Evolutionary conservation across 2,797 vertebrate species (phyloP).

Genomic region (Rhynchonycteris naso): DNA sequence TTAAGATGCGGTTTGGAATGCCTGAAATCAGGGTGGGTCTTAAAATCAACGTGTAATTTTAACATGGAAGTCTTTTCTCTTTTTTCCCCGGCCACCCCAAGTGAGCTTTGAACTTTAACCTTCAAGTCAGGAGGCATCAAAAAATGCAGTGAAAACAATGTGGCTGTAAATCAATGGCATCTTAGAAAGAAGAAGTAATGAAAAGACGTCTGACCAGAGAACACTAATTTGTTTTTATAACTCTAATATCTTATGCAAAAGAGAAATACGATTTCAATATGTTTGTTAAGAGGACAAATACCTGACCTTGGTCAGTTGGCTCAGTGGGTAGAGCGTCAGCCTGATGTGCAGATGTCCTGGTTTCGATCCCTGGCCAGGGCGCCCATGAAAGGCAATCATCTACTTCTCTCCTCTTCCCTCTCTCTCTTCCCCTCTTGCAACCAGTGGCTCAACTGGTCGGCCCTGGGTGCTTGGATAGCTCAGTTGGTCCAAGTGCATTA

Average conservation of each 20-base stretch:
- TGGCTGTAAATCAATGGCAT: constrained; percentile 22
- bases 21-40: neutral
- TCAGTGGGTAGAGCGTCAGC: too few relatives aligned
- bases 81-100: neutral
- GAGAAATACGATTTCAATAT: constrained; percentile 5
- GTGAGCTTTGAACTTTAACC: neutral
- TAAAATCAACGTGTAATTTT: neutral
- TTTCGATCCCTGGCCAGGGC: too few relatives aligned
- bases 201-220: neutral
- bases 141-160: constrained; percentile 47
- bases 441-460: too few relatives aligned
- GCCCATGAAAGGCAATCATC: too few relatives aligned
- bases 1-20: neutral
- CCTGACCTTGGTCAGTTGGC: neutral
- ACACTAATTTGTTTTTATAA: neutral
- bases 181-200: constrained; percentile 5
- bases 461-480: too few relatives aligned
- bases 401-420: too few relatives aligned
- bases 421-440: too few relatives aligned
- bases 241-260: neutral
- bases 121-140: constrained; percentile 23
- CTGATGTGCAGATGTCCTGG: too few relatives aligned
- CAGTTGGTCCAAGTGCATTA: too few relatives aligned
- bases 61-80: neutral
- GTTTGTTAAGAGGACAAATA: neutral